A percentile compares a stretch with the other conserved stretches of the same genome.
Evolutionary conservation across 35 echinoderm and acorn worm genomes (phyloP).

Genomic region (Lytechinus variegatus): DNA sequence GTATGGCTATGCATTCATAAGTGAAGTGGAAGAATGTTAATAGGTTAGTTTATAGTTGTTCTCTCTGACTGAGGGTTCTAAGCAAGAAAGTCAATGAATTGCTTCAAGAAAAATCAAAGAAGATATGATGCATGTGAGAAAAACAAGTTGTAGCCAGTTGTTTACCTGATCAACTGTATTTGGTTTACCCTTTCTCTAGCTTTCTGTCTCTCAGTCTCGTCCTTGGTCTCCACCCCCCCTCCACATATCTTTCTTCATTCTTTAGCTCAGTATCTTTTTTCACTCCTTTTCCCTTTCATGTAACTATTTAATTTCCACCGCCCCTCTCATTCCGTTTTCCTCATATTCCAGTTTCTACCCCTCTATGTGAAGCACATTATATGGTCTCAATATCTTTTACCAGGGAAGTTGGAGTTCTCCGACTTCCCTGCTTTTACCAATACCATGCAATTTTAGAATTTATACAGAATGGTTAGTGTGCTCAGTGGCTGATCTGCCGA

Average conservation of each 20-base stretch:
- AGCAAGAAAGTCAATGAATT: background rate
- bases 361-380: background rate
- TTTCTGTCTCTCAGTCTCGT: background rate
- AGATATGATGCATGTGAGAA: background rate
- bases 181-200: background rate
- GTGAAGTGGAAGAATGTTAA: background rate
- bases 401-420: no score
- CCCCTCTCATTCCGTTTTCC: background rate
- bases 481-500: no score
- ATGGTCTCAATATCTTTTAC: no score
- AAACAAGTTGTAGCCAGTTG: background rate
- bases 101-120: slow-evolving; percentile 1
- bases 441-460: no score
- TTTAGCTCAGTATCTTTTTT: background rate
- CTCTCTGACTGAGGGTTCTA: background rate
- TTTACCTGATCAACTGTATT: background rate
- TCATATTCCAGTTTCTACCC: no score
- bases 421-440: no score
- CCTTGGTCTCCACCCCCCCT: background rate
- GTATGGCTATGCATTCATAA: slow-evolving; percentile 1
- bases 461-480: no score
- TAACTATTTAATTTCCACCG: no score
- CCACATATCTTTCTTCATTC: no score
- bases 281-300: background rate
- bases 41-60: background rate